Percentiles rank a stretch among this genome's conserved stretches.
Evolutionary conservation across 2,888 invertebrate genomes (phyloP).

Genomic region (Tanytarsus gracilentus): DNA sequence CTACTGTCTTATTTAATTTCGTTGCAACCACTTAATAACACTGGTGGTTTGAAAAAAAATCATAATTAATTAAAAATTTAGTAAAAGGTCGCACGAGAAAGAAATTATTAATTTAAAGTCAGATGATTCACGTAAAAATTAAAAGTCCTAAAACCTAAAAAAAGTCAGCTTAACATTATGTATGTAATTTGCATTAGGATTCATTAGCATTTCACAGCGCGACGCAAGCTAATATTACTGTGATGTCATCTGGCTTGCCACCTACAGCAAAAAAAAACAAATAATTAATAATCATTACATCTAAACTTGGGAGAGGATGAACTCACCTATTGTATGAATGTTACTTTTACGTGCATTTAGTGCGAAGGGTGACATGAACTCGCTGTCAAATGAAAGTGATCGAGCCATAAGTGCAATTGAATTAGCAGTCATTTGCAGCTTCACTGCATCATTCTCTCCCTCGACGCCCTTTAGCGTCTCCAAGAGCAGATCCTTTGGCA

Average conservation of each 20-base stretch:
- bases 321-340: conserved; percentile 78
- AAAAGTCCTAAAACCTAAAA: conserved; percentile 27
- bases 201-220: conserved; percentile 52
- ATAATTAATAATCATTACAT: not conserved
- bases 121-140: too few relatives aligned
- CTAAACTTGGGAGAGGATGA: not conserved
- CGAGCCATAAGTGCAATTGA: conserved; percentile 93
- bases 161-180: not conserved
- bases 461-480: conserved; percentile 70
- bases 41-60: too few relatives aligned
- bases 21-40: too few relatives aligned
- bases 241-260: conserved; percentile 98
- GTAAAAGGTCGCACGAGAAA: too few relatives aligned
- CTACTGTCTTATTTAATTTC: too few relatives aligned
- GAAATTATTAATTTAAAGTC: too few relatives aligned
- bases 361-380: conserved; percentile 93
- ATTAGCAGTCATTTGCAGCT: conserved; percentile 84
- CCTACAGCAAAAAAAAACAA: conserved; percentile 53
- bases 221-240: conserved; percentile 91
- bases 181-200: conserved; percentile 20
- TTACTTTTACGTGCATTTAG: conserved; percentile 87
- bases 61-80: too few relatives aligned
- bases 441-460: conserved; percentile 61
- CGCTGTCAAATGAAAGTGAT: conserved; percentile 85
- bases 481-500: conserved; percentile 82